Percentiles rank a stretch among this genome's conserved stretches.
Evolutionary conservation across 37 sponge, comb jelly and placozoan genomes (phyloP).

Genomic region (Cliona cf. orientalis): DNA sequence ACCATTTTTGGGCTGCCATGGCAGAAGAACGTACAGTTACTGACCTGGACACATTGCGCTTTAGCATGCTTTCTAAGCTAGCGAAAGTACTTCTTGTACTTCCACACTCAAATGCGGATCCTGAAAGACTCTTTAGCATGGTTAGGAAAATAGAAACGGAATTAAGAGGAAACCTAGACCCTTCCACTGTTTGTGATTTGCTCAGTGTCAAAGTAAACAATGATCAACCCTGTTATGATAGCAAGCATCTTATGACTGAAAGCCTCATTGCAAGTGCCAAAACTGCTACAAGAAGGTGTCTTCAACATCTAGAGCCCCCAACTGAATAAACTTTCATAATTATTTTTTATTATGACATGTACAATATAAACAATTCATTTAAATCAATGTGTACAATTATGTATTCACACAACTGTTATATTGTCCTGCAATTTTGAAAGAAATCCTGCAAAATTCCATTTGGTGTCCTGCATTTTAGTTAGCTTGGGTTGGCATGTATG

Average conservation of each 20-base stretch:
- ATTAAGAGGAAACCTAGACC: conserved; percentile 10
- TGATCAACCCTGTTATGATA: conserved; percentile 31
- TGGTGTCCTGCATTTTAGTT: not conserved
- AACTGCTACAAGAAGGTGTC: conserved; percentile 12
- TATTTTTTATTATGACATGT: too few relatives aligned
- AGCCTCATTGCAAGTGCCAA: not conserved
- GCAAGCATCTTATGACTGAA: not conserved
- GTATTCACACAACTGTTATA: not conserved
- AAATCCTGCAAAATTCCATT: conserved; percentile 3
- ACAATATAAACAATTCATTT: too few relatives aligned
- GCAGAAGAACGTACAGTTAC: conserved; percentile 21
- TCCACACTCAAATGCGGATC: conserved; percentile 46
- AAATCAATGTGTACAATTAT: too few relatives aligned
- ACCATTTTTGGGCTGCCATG: conserved; percentile 45
- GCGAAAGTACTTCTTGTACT: conserved; percentile 29
- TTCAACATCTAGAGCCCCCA: not conserved
- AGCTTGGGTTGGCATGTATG: not conserved
- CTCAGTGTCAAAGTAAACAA: conserved; percentile 50
- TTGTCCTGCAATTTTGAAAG: not conserved
- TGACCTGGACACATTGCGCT: conserved; percentile 3
- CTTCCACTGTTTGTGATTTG: conserved; percentile 41
- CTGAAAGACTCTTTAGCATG: conserved; percentile 43
- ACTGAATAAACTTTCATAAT: too few relatives aligned
- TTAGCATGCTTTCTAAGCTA: conserved; percentile 19
- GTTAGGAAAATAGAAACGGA: conserved; percentile 48